Percentiles rank a stretch among this genome's conserved stretches.
Evolutionary conservation across 2,797 vertebrate species (phyloP).

Genomic region (Sitta carolinensis): DNA sequence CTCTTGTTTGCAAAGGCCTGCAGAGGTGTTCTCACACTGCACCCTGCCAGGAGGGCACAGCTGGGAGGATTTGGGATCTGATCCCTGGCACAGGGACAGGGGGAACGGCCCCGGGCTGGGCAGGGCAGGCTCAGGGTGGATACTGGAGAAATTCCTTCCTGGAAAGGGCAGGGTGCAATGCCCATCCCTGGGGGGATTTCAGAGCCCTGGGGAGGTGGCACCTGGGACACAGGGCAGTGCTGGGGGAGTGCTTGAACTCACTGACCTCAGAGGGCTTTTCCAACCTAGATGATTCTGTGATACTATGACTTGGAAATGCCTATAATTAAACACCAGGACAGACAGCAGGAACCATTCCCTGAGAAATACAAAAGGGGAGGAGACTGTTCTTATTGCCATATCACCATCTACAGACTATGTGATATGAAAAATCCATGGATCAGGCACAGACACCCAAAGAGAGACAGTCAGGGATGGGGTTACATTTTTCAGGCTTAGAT

Average conservation of each 20-base stretch:
- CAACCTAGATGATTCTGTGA: not conserved
- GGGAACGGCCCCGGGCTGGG: not conserved
- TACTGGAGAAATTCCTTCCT: rapidly evolving
- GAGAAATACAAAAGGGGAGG: not conserved
- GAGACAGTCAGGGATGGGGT: not conserved
- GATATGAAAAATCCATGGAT: rapidly evolving
- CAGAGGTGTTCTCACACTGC: not conserved
- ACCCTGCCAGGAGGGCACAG: not conserved
- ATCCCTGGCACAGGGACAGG: not conserved
- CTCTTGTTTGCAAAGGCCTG: no score
- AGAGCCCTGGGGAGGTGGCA: not conserved
- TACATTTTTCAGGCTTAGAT: not conserved
- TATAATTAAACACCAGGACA: not conserved
- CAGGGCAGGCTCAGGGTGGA: not conserved
- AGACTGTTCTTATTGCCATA: not conserved
- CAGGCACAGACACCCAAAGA: not conserved
- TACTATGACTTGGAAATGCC: not conserved
- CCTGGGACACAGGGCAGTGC: not conserved
- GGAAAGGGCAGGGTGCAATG: not conserved
- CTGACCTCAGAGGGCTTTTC: not conserved
- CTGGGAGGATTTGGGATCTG: not conserved
- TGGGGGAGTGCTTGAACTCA: not conserved
- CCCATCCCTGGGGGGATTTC: not conserved
- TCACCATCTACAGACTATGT: not conserved
- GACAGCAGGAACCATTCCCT: not conserved